Evolutionary conservation across 1,140 invertebrate species (phyloP).

Genomic region (Diploscapter pachys): DNA sequence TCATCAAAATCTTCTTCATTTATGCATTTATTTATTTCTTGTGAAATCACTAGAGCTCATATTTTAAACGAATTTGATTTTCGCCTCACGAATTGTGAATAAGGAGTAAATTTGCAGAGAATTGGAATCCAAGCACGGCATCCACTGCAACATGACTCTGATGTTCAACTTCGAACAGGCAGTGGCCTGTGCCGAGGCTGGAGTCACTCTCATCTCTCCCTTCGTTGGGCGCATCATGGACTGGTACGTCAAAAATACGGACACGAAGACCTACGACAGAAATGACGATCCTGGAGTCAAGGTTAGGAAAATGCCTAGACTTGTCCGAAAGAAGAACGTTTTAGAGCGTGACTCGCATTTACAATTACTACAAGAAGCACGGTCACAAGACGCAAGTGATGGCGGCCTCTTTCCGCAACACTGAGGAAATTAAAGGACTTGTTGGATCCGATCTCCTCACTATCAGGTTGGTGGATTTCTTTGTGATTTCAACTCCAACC

Average conservation of each 20-base stretch:
- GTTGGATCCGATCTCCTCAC: constrained; percentile 96
- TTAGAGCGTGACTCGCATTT: constrained; percentile 86
- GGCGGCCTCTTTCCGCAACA: constrained; percentile 98
- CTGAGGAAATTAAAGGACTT: constrained; percentile 84
- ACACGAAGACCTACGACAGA: constrained; percentile 75
- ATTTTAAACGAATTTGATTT: too few relatives aligned
- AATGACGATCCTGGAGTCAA: constrained; percentile 78
- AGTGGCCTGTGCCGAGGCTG: constrained; percentile 93
- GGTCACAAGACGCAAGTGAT: constrained; percentile 95
- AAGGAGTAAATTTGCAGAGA: too few relatives aligned
- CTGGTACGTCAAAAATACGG: constrained; percentile 87
- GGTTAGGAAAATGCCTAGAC: constrained; percentile 8
- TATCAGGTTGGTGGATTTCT: constrained; percentile 66
- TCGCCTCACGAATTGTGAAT: too few relatives aligned
- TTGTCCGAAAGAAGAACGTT: constrained; percentile 62
- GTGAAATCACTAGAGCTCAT: too few relatives aligned
- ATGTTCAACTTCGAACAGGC: constrained; percentile 85
- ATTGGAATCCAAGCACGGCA: constrained; percentile 78
- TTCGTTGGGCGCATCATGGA: constrained; percentile 83
- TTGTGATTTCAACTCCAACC: too few relatives aligned
- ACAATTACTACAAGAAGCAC: constrained; percentile 99
- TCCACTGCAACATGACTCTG: constrained; percentile 96
- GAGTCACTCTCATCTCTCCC: constrained; percentile 94
- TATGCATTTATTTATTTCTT: too few relatives aligned
- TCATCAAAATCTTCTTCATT: too few relatives aligned